Conservation (phyloP, 2,888 invertebrate genomes). For the Trichogramma dendrolimi region DNA sequence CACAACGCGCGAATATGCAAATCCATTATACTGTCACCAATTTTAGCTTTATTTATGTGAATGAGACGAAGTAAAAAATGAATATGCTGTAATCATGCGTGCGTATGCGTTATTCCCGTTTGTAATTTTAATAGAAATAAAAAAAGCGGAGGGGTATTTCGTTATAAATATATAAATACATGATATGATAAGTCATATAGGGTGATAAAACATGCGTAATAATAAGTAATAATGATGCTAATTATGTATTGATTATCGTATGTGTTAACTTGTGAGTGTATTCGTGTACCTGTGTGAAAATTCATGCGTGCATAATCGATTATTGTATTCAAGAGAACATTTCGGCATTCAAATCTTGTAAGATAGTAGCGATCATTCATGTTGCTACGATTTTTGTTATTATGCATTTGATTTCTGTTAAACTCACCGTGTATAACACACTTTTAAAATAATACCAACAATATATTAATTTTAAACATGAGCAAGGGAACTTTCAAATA, state of each 20-base stretch:
- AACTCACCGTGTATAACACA: conserved; percentile 48
- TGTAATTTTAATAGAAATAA: conserved; percentile 50
- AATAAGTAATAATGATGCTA: conserved; percentile 46
- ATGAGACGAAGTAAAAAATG: conserved; percentile 33
- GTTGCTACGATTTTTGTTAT: conserved; percentile 45
- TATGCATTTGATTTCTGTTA: conserved; percentile 46
- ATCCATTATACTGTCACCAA: conserved; percentile 45
- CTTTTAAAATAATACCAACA: conserved; percentile 48
- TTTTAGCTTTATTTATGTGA: conserved; percentile 39
- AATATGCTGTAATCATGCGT: conserved; percentile 31
- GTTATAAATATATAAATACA: conserved; percentile 52
- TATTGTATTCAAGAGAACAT: conserved; percentile 29
- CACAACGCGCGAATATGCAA: conserved; percentile 32
- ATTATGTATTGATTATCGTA: conserved; percentile 24
- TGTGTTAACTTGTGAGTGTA: conserved; percentile 18
- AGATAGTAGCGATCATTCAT: conserved; percentile 51
- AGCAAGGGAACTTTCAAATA: conserved; percentile 39
- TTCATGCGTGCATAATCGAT: conserved; percentile 29
- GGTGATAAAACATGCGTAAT: conserved; percentile 49
- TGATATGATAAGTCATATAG: conserved; percentile 48
- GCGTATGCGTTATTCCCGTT: conserved; percentile 41
- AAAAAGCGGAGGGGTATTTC: conserved; percentile 48
- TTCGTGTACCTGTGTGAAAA: neutral
- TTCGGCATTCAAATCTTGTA: conserved; percentile 51
- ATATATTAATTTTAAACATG: conserved; percentile 52